These are phyloP conservation scores for Microtus ochrogaster DNA, from an alignment of 2,113 vertebrate genomes.

Conservation along the genomic window DNA sequence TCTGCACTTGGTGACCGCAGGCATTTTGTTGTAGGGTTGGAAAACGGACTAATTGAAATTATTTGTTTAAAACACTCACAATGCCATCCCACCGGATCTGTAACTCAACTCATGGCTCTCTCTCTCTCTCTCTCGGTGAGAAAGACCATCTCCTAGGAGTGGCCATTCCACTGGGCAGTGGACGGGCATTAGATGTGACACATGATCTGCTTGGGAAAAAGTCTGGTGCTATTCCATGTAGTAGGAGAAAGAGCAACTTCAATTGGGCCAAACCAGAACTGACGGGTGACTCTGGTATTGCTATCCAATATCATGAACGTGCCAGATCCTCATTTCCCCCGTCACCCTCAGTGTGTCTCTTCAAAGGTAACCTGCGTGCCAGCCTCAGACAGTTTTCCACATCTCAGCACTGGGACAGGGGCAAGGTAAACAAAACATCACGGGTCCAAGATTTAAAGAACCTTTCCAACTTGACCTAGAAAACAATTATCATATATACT, in stretches of 20 bases:
- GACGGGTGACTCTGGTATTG: neutral
- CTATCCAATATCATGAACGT: neutral
- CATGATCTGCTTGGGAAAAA: neutral
- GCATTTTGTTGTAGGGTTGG: neutral
- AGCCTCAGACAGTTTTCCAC: neutral
- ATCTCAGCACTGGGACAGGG: fast-evolving
- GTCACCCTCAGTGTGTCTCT: neutral
- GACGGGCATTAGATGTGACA: neutral
- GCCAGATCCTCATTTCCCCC: neutral
- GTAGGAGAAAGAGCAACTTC: neutral
- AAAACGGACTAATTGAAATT: neutral
- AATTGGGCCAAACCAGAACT: neutral
- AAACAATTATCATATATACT: too few relatives aligned
- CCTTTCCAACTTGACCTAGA: too few relatives aligned
- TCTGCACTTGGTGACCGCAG: neutral
- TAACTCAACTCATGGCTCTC: neutral
- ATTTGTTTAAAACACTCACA: neutral
- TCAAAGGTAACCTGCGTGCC: neutral
- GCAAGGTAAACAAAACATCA: neutral
- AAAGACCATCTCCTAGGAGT: neutral
- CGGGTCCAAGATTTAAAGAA: neutral
- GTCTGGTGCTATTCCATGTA: neutral
- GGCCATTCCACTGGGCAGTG: neutral
- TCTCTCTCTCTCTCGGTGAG: neutral
- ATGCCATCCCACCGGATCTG: neutral